Conservation (phyloP, 2,888 invertebrate genomes). For the Calameuta filiformis region DNA sequence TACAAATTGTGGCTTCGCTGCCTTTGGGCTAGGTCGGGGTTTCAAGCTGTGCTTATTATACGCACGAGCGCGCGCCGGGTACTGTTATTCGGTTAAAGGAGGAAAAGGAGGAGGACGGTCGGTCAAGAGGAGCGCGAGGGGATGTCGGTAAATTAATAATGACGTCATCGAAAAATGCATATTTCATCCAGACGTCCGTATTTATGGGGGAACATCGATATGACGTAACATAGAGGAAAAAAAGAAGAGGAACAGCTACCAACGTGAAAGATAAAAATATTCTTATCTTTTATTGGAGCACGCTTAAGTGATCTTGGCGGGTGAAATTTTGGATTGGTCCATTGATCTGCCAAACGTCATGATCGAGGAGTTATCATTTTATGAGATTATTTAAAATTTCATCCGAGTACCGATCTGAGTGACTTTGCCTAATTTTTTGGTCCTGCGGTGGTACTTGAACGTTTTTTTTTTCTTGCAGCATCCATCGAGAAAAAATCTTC, state of each 20-base stretch:
- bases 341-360: not conserved
- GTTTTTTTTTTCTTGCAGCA: not conserved
- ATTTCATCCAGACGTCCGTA: not conserved
- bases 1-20: not conserved
- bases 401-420: not conserved
- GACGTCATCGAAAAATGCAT: not conserved
- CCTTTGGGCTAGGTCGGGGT: not conserved
- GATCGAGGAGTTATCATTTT: not conserved
- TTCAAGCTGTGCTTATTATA: not conserved
- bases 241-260: not conserved
- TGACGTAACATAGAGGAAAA: too few species aligned
- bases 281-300: not conserved
- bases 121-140: too few species aligned
- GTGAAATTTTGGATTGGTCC: not conserved
- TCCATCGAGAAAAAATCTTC: not conserved
- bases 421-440: not conserved
- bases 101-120: not conserved
- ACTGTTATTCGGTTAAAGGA: not conserved
- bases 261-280: not conserved
- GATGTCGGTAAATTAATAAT: not conserved
- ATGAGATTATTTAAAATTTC: not conserved
- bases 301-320: not conserved
- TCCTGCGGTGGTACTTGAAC: fast-evolving
- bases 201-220: not conserved
- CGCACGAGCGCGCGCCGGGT: not conserved